A percentile compares a stretch with the other conserved stretches of the same genome.
phyloP scores from a whole-genome alignment of 2,113 vertebrate species.

The Epinephelus fuscoguttatus region DNA sequence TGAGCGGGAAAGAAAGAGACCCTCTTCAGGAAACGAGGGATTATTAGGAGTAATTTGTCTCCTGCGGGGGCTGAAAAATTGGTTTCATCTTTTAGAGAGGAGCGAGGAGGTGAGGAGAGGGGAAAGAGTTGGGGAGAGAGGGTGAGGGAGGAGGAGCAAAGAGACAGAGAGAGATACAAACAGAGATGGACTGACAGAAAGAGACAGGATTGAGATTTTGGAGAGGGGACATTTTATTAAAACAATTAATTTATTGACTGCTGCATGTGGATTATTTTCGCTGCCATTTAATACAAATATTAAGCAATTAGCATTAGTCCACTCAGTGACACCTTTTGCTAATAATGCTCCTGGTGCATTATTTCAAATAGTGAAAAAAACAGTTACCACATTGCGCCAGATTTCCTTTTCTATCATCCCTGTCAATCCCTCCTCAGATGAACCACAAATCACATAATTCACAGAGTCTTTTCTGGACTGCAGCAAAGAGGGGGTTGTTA shows the following conservation, averaged over 20 bases:
- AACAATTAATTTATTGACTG: neutral
- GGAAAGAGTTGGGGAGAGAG: constrained; percentile 20
- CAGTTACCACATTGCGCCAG: neutral
- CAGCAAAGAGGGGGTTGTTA: neutral
- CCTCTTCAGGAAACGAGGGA: constrained; percentile 76
- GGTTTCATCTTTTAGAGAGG: constrained; percentile 71
- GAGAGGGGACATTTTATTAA: neutral
- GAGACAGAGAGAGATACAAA: constrained; percentile 13
- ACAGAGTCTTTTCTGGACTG: neutral
- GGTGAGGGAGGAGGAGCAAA: neutral
- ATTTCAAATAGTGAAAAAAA: too few relatives aligned
- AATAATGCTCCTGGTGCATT: too few relatives aligned
- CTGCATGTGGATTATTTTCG: too few relatives aligned
- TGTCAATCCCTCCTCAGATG: neutral
- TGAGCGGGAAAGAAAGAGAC: constrained; percentile 63
- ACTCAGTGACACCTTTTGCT: too few relatives aligned
- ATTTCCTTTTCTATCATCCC: neutral
- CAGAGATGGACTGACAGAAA: constrained; percentile 22
- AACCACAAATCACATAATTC: neutral
- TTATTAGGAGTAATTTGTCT: constrained; percentile 79
- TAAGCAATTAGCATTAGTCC: too few relatives aligned
- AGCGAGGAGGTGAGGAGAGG: constrained; percentile 12
- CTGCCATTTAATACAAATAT: too few relatives aligned
- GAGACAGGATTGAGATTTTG: neutral
- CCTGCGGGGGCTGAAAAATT: constrained; percentile 69